Conservation (phyloP, 1,140 invertebrate genomes). For the Drosophila navojoa region DNA sequence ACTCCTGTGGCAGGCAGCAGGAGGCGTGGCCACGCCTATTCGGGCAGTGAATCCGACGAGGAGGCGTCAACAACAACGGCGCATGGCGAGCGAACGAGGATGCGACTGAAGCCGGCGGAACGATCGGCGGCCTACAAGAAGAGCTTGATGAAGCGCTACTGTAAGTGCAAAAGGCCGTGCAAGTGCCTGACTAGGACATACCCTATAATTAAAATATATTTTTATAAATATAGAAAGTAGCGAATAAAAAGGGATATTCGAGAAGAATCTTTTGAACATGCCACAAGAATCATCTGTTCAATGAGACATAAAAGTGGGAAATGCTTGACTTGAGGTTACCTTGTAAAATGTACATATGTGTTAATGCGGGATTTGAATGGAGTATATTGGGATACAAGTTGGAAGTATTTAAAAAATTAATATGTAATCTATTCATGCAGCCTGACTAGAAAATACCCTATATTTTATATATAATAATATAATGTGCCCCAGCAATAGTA, state of each 20-base stretch:
- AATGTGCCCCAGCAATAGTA: too few relatives aligned
- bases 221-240: too few relatives aligned
- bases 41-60: slow-evolving; percentile 90
- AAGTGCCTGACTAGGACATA: background rate
- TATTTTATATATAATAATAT: background rate
- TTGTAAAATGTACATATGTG: too few relatives aligned
- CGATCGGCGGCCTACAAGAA: slow-evolving; percentile 93
- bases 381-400: too few relatives aligned
- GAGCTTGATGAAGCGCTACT: slow-evolving; percentile 93
- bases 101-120: slow-evolving; percentile 84
- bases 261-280: too few relatives aligned
- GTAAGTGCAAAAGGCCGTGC: slow-evolving; percentile 87
- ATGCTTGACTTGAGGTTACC: too few relatives aligned
- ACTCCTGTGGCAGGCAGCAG: slow-evolving; percentile 35
- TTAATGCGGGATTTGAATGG: too few relatives aligned
- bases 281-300: too few relatives aligned
- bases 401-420: too few relatives aligned
- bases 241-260: too few relatives aligned
- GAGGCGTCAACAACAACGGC: slow-evolving; percentile 91
- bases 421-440: background rate
- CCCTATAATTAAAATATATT: background rate
- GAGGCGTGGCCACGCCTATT: slow-evolving; percentile 85
- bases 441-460: background rate
- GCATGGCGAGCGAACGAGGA: slow-evolving; percentile 65
- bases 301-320: too few relatives aligned